Evolutionary conservation across 2,797 vertebrate genomes (phyloP).

Genomic region (Pampus argenteus): DNA sequence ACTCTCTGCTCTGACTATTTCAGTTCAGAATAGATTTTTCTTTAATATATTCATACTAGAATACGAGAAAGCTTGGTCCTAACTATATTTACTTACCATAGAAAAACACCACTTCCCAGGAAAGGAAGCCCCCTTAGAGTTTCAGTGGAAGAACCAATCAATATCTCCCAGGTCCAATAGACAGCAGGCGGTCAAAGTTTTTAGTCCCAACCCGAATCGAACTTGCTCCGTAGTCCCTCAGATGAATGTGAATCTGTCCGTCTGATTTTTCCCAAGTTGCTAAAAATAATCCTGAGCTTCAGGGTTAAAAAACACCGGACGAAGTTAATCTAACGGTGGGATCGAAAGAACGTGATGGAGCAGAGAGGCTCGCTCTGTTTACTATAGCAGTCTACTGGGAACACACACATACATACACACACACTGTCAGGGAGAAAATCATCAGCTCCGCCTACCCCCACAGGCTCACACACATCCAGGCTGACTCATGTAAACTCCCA

Average conservation of each 20-base stretch:
- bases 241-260: neutral
- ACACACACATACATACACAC: conserved; percentile 20
- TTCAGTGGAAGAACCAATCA: conserved; percentile 39
- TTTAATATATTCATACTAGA: neutral
- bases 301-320: conserved; percentile 5
- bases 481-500: conserved; percentile 70
- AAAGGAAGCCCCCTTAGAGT: conserved; percentile 5
- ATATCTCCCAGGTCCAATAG: conserved; percentile 55
- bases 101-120: conserved; percentile 39
- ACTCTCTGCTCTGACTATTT: neutral
- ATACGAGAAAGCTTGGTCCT: neutral
- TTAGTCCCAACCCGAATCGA: conserved; percentile 28
- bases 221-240: conserved; percentile 18
- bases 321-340: conserved; percentile 32
- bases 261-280: conserved; percentile 5
- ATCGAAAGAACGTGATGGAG: conserved; percentile 32
- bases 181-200: conserved; percentile 46
- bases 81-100: conserved; percentile 64
- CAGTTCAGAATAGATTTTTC: neutral
- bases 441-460: conserved; percentile 63
- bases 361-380: conserved; percentile 60
- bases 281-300: conserved; percentile 35
- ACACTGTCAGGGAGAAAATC: conserved; percentile 6
- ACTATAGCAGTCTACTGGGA: conserved; percentile 60
- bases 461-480: conserved; percentile 64